Percentiles rank a stretch among this genome's conserved stretches.
Evolutionary conservation across 2,113 vertebrate genomes (phyloP).

Genomic region (Fulmarus glacialis): DNA sequence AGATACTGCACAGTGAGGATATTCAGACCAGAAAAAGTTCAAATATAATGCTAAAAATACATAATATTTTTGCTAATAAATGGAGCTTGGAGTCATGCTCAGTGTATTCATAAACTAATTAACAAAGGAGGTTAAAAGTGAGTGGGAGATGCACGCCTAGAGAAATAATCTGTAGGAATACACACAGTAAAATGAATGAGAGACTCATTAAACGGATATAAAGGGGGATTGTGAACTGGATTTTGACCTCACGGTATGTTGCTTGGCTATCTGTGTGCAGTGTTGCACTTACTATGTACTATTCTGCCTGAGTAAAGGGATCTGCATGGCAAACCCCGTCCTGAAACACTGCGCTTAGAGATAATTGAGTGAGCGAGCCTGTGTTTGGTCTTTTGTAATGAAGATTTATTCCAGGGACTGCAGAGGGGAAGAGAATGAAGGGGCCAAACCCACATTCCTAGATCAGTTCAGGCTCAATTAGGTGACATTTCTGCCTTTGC

Average conservation of each 20-base stretch:
- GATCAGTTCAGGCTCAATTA: background rate
- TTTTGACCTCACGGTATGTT: background rate
- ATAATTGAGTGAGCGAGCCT: background rate
- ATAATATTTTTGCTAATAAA: background rate
- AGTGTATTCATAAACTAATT: background rate
- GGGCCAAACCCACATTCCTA: background rate
- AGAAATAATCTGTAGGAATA: background rate
- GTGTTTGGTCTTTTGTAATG: background rate
- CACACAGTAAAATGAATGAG: background rate
- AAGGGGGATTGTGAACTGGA: background rate
- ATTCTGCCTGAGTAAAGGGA: background rate
- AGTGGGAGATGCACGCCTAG: background rate
- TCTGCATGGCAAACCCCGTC: background rate
- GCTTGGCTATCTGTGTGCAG: background rate
- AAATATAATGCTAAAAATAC: background rate
- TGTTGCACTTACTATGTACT: background rate
- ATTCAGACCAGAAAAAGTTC: background rate
- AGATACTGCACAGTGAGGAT: background rate
- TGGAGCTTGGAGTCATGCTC: background rate
- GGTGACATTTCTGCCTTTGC: background rate
- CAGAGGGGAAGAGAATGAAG: background rate
- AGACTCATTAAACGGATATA: background rate
- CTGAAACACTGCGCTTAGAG: background rate
- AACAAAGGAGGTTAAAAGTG: background rate
- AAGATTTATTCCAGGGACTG: background rate